A percentile compares a stretch with the other conserved stretches of the same genome.
Conservation (phyloP, 2,113 vertebrate genomes). For the Ictalurus punctatus region DNA sequence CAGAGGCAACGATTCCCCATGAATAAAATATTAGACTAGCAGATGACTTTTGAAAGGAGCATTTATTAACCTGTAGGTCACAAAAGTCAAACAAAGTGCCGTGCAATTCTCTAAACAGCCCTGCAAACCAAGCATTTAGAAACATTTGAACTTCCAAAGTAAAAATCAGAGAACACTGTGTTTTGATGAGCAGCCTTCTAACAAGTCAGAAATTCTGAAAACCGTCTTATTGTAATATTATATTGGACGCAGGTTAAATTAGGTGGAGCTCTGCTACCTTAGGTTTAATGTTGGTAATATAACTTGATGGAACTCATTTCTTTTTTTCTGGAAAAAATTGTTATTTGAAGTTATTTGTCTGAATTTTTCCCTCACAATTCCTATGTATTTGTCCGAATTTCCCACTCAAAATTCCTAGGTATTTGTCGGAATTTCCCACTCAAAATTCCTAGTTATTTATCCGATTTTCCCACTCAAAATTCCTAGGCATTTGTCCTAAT, state of each 20-base stretch:
- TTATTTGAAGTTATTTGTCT: too few species aligned
- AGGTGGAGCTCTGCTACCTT: background rate
- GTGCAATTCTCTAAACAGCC: background rate
- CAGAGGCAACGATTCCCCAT: background rate
- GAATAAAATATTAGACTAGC: conserved; percentile 28
- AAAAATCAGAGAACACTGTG: background rate
- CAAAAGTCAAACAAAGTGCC: background rate
- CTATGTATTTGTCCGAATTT: background rate
- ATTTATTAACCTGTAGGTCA: conserved; percentile 3
- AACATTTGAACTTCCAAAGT: background rate
- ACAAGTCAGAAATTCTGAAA: background rate
- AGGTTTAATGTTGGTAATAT: background rate
- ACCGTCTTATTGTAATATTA: background rate
- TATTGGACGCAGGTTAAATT: background rate
- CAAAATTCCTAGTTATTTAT: background rate
- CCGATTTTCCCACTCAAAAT: background rate
- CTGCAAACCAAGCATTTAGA: background rate
- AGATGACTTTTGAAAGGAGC: background rate
- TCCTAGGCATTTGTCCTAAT: background rate
- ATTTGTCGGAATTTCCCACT: background rate
- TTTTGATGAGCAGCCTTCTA: background rate
- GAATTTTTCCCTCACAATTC: background rate
- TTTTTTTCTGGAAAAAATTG: too few species aligned
- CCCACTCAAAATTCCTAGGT: background rate
- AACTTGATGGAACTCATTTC: background rate